Conservation (phyloP, 2,888 invertebrate genomes). For the Drosophila seclusa region DNA sequence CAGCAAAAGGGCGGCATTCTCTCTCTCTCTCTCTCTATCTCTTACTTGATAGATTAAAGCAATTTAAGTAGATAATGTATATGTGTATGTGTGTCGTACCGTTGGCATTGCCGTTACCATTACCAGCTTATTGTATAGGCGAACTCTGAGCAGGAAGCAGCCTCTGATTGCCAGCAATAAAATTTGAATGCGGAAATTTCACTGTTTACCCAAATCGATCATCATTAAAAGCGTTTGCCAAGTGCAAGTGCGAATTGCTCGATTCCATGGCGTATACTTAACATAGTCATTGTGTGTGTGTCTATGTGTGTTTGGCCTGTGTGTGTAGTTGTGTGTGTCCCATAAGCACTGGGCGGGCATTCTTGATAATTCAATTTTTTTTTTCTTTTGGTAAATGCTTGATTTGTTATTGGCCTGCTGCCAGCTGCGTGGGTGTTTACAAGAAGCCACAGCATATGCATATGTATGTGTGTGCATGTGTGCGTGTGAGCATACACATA, state of each 20-base stretch:
- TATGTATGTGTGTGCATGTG: background rate
- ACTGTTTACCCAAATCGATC: constrained; percentile 78
- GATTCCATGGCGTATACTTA: constrained; percentile 77
- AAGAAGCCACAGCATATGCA: constrained; percentile 21
- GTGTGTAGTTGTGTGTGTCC: background rate
- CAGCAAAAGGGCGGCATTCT: constrained; percentile 63
- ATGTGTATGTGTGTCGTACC: constrained; percentile 16
- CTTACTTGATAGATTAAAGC: constrained; percentile 59
- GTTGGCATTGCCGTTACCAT: constrained; percentile 18
- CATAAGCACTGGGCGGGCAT: constrained; percentile 25
- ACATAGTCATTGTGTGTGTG: constrained; percentile 14
- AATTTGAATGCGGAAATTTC: constrained; percentile 79
- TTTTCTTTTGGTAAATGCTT: constrained; percentile 41
- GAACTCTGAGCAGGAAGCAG: constrained; percentile 43
- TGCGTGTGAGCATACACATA: background rate
- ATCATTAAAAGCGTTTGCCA: constrained; percentile 74
- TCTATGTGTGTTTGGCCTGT: too few relatives aligned
- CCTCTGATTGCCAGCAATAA: constrained; percentile 74
- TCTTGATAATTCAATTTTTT: constrained; percentile 64
- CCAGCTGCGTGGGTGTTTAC: constrained; percentile 18
- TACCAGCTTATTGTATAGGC: constrained; percentile 27
- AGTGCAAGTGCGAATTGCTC: constrained; percentile 71
- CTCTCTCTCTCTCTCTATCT: background rate
- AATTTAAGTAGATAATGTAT: constrained; percentile 65
- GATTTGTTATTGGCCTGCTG: constrained; percentile 50